Base-by-base conservation (phyloP, 2,888 invertebrate species). In the Sinhomidia bicolor region DNA sequence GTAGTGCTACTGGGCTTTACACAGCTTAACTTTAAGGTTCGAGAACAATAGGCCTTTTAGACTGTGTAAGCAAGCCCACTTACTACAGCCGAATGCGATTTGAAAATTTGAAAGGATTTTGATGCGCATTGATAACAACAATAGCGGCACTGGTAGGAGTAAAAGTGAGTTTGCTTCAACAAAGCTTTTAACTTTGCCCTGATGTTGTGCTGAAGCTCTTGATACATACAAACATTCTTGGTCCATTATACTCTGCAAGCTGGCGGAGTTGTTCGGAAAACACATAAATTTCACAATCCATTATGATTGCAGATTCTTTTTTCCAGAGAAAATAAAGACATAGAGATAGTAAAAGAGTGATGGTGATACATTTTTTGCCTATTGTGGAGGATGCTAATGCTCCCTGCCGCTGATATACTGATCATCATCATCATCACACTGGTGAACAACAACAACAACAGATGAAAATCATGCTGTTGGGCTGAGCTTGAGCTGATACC, bases 321-420 rank as follows among this genome's bases (percentile, higher is more conserved):
- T 54, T 54, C 44, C 44, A 54, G 54, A 41, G 6, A 54, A 54
- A 54, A 54, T 54, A 54, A 54, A 54, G 54, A 54, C 54, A 54
- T n/a, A 54, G 54, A 54, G 54, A 54, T 54, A 54, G 54, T 17
- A 17, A 7, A 54, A n/a, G 3, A n/a, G n/a, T n/a, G n/a, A n/a
- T n/a, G 54, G 20, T 54, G 54, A 54, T 54, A 54, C 44, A 44
- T 44, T 44, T 44, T 9, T n/a, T n/a, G 10, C 44, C 1, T 44
- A 6, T 12, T 44, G 10, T 44, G 44, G 1, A 12, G 10, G 44
- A n/a, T n/a, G n/a, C n/a, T n/a, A n/a, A n/a, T n/a, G n/a, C n/a
- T n/a, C n/a, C n/a, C n/a, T n/a, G n/a, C n/a, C n/a, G n/a, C 44
- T 7, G 54, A 54, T 54, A 54, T 20, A 6, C 7, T 54, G n/a